Base-by-base conservation (phyloP, 1,140 invertebrate genomes). In the Ips nitidus region DNA sequence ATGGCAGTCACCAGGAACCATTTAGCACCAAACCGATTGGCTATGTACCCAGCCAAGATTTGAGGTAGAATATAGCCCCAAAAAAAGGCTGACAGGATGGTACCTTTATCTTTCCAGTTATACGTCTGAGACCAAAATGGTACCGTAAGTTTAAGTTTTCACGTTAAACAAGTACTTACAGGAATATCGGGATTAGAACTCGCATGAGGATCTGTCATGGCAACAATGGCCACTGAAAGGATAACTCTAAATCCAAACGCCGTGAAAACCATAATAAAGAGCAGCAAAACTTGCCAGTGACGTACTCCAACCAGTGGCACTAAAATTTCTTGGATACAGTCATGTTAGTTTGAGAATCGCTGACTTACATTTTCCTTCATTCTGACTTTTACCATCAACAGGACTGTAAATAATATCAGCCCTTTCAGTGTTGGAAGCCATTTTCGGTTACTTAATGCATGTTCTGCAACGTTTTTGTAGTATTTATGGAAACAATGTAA, bases 61-160 rank as follows among this genome's bases (percentile, higher is more conserved):
- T 79, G 79, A 2, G 86, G 83, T 0, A 83, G 65, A 1, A 85
- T 79, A 65, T 86, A 86, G 7, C 84, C 84, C 85, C 86, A 88
- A 73, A 90, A 91, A 70, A 91, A 91, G 2, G 89, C 85, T 22
- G 85, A 86, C 0, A 90, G 75, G 40, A 88, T 83, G 1, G 85
- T 57, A 4, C 84, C 84, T 75, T 87, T 77, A 64, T 57, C 80
- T 58, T 66, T 80, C 75, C 88, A 87, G 7, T 75, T 42, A 50
- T 76, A 76, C 3, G 69, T 22, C 22, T 22, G 22, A 22, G 22
- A 22, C 22, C 22, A 22, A 22, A 22, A 22, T 22, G 22, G 22
- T 22, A 22, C 22, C 22, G 22, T 0, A 22, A 22, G 0, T 22
- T 22, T 22, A 22, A 22, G 22, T 22, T 22, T 22, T 22, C 22